These are phyloP conservation scores for Ondatra zibethicus DNA, from an alignment of 2,113 vertebrate genomes.

Conservation along the genomic window DNA sequence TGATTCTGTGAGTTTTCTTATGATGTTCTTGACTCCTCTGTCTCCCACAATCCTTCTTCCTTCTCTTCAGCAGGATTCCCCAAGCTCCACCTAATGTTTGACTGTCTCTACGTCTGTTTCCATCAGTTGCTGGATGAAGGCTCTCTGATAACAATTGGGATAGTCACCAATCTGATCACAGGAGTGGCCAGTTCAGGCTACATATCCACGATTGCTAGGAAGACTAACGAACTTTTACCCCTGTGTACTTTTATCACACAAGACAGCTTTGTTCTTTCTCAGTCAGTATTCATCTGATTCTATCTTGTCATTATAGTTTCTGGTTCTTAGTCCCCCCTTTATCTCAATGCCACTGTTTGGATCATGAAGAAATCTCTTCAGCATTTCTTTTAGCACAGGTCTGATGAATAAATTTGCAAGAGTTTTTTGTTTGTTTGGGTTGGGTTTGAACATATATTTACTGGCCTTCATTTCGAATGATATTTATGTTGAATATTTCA, in stretches of 20 bases:
- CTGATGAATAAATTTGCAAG: background rate
- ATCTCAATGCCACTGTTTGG: background rate
- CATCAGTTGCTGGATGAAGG: too few relatives aligned
- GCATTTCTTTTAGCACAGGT: conserved; percentile 17
- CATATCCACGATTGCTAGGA: background rate
- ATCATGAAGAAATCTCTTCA: background rate
- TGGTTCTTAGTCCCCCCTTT: background rate
- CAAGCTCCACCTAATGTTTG: too few relatives aligned
- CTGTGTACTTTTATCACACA: conserved; percentile 13
- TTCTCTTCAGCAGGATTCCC: too few relatives aligned
- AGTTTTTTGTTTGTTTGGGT: background rate
- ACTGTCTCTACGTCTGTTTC: too few relatives aligned
- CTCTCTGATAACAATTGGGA: too few relatives aligned
- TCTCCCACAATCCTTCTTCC: too few relatives aligned
- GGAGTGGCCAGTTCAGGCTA: too few relatives aligned
- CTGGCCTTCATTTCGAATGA: conserved; percentile 48
- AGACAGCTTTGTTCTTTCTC: conserved; percentile 4
- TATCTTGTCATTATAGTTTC: background rate
- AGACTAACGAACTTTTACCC: conserved; percentile 14
- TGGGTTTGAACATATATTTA: background rate
- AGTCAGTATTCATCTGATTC: background rate
- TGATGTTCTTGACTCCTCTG: too few relatives aligned
- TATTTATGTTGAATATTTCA: conserved; percentile 31
- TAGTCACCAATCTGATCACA: too few relatives aligned
- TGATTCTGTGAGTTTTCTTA: too few relatives aligned